Evolutionary conservation across 2,797 vertebrate genomes (phyloP).

Genomic region (Cephalopachus bancanus): DNA sequence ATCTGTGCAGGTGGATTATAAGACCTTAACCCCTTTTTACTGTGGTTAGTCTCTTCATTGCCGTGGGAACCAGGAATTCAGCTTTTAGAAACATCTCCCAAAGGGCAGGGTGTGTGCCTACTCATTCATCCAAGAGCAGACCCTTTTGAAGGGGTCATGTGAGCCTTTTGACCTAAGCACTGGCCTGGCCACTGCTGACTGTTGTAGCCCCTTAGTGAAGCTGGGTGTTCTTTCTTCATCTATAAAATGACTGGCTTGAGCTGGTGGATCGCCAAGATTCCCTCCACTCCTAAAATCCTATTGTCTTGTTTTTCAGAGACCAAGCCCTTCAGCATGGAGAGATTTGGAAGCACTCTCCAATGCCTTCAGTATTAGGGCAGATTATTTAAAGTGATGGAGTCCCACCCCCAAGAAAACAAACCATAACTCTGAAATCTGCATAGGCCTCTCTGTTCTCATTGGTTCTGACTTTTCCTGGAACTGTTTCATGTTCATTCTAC

Average conservation of each 20-base stretch:
- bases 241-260: not conserved
- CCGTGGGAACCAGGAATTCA: not conserved
- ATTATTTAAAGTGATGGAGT: no score
- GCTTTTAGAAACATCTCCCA: not conserved
- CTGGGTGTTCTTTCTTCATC: not conserved
- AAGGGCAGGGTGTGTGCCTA: not conserved
- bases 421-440: accelerated
- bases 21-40: not conserved
- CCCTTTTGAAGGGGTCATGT: not conserved
- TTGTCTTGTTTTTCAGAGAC: not conserved
- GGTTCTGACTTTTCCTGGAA: not conserved
- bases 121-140: not conserved
- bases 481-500: not conserved
- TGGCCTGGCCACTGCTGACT: not conserved
- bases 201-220: not conserved
- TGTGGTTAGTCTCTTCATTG: not conserved
- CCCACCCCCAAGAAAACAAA: not conserved
- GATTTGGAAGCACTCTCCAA: not conserved
- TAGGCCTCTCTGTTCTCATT: not conserved
- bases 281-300: not conserved
- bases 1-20: conserved; percentile 19
- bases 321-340: not conserved
- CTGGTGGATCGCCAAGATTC: not conserved
- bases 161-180: not conserved
- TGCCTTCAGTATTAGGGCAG: not conserved